Evolutionary conservation across 2,888 invertebrate genomes (phyloP), one percentile per base, ranked within the genome.

Genomic region (Epinotia ramella): DNA sequence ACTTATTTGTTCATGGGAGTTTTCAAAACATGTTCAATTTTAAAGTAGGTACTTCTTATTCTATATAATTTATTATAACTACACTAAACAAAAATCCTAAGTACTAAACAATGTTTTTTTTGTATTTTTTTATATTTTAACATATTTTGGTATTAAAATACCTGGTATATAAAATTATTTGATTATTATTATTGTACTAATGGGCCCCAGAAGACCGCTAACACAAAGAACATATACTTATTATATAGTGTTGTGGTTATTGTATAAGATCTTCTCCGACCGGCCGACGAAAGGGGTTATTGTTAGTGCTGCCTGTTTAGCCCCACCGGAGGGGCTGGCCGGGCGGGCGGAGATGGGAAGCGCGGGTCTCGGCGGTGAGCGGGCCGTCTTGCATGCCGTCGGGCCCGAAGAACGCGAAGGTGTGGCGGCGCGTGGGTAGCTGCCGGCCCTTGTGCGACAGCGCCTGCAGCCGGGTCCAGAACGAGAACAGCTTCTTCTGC

Each of bases 261-360:
- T 28, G 28, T 46, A 7, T 60, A 44, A 20, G 24, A 44, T 59
- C 28, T 49, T 65, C 6, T 68, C 57, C 59, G 40, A 16, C 24
- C 46, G 57, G 57, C 24, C 24, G 24, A 28, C 24, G n/a, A 40
- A 18, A 59, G 56, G 33, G 24, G 33, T 24, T 56, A 13, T 33
- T 40, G 1, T 46, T 20, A 63, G 11, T 24, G 53, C 69, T 49
- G 16, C 24, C 18, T 24, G 80, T 83, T 91, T 84, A 92, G 74
- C 95, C 93, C 93, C 94, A 95, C 79, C 94, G 87, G 56, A 94
- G 82, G 3, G 94, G 94, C 18, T 94, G 93, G 77, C 94, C 94
- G 4, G 94, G 93, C 75, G 94, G 94, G 87, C 94, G 86, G 84
- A 91, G 85, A 77, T 92, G 86, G 81, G 91, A 78, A 66, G 86